phyloP scores from a whole-genome alignment of 2,797 vertebrate genomes.

The Menidia menidia region DNA sequence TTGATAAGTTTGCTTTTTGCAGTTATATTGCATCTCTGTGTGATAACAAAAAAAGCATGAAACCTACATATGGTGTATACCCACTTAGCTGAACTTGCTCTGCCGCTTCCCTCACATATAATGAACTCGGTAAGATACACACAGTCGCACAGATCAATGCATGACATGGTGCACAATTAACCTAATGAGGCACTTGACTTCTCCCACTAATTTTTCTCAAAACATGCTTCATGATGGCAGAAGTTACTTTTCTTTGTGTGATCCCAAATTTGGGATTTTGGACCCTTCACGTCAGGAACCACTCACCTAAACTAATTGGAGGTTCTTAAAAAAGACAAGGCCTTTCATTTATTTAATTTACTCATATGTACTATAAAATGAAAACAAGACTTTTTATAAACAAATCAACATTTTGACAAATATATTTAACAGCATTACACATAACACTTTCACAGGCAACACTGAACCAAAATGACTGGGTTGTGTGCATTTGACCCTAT shows the following conservation, averaged over 20 bases:
- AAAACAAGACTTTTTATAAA: too few species aligned
- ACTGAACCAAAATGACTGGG: not conserved
- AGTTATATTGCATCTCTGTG: not conserved
- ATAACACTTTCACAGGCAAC: not conserved
- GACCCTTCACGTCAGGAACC: too few species aligned
- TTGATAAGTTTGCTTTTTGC: conserved; percentile 4
- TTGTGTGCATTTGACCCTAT: conserved; percentile 2
- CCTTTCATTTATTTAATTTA: too few species aligned
- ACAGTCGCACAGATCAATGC: not conserved
- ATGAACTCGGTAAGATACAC: not conserved
- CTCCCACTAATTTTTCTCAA: too few species aligned
- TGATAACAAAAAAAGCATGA: not conserved
- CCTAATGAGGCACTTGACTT: not conserved
- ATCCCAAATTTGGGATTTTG: too few species aligned
- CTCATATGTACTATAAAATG: too few species aligned
- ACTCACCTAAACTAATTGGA: too few species aligned
- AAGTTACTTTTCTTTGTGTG: not conserved
- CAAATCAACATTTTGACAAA: too few species aligned
- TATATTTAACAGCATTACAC: too few species aligned
- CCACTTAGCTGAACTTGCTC: not conserved
- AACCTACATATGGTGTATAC: not conserved
- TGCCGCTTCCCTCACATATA: too few species aligned
- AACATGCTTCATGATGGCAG: too few species aligned
- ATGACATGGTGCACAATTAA: not conserved
- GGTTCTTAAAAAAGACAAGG: too few species aligned